These are phyloP conservation scores for Darevskia mixta DNA, from an alignment of 2,797 vertebrate species.

Conservation along the genomic window DNA sequence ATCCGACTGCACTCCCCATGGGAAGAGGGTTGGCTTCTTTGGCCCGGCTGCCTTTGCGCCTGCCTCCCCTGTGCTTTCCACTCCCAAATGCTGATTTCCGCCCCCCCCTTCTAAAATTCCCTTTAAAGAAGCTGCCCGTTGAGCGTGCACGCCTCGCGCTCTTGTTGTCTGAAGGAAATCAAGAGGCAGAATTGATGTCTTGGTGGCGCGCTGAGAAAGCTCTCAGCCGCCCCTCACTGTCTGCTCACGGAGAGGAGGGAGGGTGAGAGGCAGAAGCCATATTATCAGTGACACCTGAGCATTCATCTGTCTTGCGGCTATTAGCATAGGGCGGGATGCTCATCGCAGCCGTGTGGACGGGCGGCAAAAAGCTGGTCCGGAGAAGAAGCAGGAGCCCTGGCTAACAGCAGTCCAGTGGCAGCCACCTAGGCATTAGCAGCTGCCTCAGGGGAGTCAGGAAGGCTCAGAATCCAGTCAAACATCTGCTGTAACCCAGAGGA, in stretches of 20 bases:
- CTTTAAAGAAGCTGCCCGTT: not conserved
- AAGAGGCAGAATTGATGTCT: not conserved
- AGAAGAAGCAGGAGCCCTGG: not conserved
- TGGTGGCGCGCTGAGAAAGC: not conserved
- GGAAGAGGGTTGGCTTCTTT: conserved; percentile 7
- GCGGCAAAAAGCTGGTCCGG: not conserved
- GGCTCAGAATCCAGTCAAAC: not conserved
- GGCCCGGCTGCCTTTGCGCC: not conserved
- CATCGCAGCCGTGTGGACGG: too few species aligned
- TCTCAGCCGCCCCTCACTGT: not conserved
- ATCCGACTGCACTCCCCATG: not conserved
- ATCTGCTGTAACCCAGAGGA: too few species aligned
- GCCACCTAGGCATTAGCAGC: not conserved
- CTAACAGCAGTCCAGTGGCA: too few species aligned
- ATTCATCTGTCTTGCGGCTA: not conserved
- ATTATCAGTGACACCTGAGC: not conserved
- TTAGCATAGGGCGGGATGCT: not conserved
- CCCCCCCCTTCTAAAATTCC: not conserved
- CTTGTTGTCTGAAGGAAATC: not conserved
- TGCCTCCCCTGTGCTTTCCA: not conserved
- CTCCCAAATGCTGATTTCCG: not conserved
- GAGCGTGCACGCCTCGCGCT: not conserved
- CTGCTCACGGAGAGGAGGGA: not conserved
- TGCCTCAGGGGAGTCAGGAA: not conserved
- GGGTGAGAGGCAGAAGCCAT: not conserved